Conservation (phyloP, 2,888 invertebrate species). For the Sclerodermus sp. region DNA sequence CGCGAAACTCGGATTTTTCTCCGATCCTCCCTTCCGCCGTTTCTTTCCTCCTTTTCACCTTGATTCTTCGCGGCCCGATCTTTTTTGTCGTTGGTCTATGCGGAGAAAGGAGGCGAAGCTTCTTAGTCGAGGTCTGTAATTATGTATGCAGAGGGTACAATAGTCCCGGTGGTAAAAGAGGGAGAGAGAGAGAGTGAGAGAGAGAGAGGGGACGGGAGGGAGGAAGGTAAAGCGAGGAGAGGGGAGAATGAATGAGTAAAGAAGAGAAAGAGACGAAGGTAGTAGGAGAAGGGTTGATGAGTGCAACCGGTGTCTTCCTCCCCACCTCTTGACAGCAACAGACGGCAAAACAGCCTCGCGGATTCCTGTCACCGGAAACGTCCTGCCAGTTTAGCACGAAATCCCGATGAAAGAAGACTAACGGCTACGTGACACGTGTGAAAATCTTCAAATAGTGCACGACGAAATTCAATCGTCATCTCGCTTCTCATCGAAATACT, state of each 20-base stretch:
- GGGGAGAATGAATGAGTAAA: constrained; percentile 21
- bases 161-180: constrained; percentile 10
- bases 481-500: no score
- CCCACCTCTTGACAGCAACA: constrained; percentile 40
- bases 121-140: not conserved
- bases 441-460: not conserved
- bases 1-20: no score
- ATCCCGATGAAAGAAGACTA: constrained; percentile 46
- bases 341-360: constrained; percentile 41
- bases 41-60: no score
- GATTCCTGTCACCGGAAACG: constrained; percentile 49
- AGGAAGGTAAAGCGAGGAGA: constrained; percentile 10
- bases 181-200: constrained; percentile 4
- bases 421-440: constrained; percentile 9
- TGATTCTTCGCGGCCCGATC: no score
- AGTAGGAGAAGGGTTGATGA: constrained; percentile 51
- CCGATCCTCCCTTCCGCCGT: no score
- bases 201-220: constrained; percentile 4
- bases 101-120: not conserved
- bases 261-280: constrained; percentile 14
- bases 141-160: constrained; percentile 11
- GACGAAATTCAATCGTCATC: no score
- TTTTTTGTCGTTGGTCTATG: no score
- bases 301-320: constrained; percentile 56
- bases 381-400: constrained; percentile 51